Base-by-base conservation (phyloP, 2,888 invertebrate genomes). In the Drosophila pseudotalamancana region DNA sequence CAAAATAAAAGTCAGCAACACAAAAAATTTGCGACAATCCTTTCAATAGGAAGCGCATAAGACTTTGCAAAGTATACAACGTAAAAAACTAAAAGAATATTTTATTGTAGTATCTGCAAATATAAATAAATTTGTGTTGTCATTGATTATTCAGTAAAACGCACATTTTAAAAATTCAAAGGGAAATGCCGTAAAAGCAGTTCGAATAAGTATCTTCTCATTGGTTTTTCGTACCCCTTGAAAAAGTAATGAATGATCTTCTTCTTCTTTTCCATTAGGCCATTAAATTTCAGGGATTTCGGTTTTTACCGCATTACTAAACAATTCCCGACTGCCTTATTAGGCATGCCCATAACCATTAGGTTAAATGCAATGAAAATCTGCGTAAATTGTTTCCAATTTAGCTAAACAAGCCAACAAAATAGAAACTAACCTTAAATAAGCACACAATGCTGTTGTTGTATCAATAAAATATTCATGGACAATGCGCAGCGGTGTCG, bases 391-490 rank as follows among this genome's bases (percentile, higher is more conserved):
- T 50, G 77, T 62, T 76, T 68, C 55, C 77, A 77, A 77, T 74
- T 67, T 61, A 53, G 67, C 62, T 29, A 57, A 66, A 60, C 56
- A 60, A 57, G 50, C 56, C 42, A 66, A 35, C 57, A 27, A 19
- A 65, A 46, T 50, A 51, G 50, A 60, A 63, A 59, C 72, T 34
- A 48, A 65, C 57, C 63, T 59, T 48, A 77, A 60, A 50, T 56
- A 62, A 59, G 62, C 70, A 57, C 48, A 65, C 50, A 65, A 69
- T 61, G 55, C 74, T 61, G 31, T 42, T 61, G 31, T 42, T 49
- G 54, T 66, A 66, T 66, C 81, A 87, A 87, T 87, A 67, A 81
- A 84, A 84, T 87, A 81, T 81, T 81, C 87, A 87, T 77, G 77
- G 62, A 72, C 66, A 73, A 61, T 76, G 50, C 60, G 56, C 40